Percentiles rank a stretch among this genome's conserved stretches.
Evolutionary conservation across 2,888 invertebrate genomes (phyloP).

Genomic region (Pseudococcus longispinus): DNA sequence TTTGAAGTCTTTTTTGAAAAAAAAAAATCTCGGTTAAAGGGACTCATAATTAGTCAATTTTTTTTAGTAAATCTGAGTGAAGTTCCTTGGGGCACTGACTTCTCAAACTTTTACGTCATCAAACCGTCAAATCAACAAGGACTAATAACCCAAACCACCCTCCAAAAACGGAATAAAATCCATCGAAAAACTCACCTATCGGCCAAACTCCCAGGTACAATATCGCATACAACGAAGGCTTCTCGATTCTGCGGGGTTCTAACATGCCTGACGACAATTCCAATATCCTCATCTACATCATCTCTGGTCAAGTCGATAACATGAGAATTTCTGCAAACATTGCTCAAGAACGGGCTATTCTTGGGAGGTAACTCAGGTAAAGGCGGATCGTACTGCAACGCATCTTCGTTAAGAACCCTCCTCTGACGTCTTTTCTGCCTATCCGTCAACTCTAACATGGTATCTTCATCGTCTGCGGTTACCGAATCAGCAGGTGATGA

Average conservation of each 20-base stretch:
- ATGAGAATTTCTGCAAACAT: constrained; percentile 61
- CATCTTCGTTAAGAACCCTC: background rate
- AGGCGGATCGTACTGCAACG: constrained; percentile 14
- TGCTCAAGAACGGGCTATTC: background rate
- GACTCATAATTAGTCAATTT: no score
- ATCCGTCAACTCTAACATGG: constrained; percentile 59
- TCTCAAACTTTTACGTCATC: no score
- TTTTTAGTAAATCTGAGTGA: no score
- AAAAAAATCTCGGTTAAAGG: no score
- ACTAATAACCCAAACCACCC: background rate
- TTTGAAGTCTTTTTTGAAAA: no score
- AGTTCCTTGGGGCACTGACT: no score
- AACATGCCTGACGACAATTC: constrained; percentile 73
- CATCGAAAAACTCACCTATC: constrained; percentile 67
- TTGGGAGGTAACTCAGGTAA: constrained; percentile 28
- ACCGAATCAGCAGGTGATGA: background rate
- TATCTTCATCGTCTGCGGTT: background rate
- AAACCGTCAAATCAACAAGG: background rate
- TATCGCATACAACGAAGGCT: constrained; percentile 75
- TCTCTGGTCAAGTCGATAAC: constrained; percentile 68
- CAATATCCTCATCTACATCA: constrained; percentile 71
- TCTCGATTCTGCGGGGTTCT: constrained; percentile 64
- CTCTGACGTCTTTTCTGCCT: constrained; percentile 36
- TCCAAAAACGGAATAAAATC: background rate
- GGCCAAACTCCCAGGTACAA: constrained; percentile 74